Evolutionary conservation across 2,113 vertebrate species (phyloP).

Genomic region (Dermatemys mawii): DNA sequence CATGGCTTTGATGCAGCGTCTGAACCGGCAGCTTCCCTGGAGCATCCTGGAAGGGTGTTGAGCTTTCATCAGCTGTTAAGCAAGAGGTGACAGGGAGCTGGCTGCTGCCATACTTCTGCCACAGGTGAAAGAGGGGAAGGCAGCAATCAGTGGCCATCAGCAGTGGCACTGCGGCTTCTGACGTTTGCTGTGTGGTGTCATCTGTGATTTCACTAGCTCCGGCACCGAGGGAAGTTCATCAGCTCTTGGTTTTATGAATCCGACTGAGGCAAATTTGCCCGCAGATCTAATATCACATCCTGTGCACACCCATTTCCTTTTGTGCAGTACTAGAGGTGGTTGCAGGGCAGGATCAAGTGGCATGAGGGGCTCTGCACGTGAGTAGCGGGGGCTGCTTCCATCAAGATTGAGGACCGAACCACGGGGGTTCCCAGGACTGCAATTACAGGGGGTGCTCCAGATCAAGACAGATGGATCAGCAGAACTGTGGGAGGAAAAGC

Average conservation of each 20-base stretch:
- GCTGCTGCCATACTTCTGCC: background rate
- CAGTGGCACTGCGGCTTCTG: background rate
- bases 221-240: background rate
- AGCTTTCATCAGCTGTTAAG: background rate
- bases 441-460: background rate
- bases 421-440: background rate
- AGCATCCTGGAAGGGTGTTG: background rate
- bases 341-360: background rate
- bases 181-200: background rate
- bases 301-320: background rate
- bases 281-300: background rate
- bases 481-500: no score
- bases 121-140: background rate
- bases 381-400: background rate
- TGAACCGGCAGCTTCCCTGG: background rate
- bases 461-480: no score
- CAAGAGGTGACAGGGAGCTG: background rate
- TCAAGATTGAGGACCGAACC: background rate
- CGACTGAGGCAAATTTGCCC: rapidly evolving
- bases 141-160: background rate
- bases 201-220: background rate
- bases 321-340: background rate
- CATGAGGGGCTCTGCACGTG: background rate
- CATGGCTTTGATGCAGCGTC: background rate
- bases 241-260: background rate